Conservation (phyloP, 2,113 vertebrate species). For the Cinclus mexicanus region DNA sequence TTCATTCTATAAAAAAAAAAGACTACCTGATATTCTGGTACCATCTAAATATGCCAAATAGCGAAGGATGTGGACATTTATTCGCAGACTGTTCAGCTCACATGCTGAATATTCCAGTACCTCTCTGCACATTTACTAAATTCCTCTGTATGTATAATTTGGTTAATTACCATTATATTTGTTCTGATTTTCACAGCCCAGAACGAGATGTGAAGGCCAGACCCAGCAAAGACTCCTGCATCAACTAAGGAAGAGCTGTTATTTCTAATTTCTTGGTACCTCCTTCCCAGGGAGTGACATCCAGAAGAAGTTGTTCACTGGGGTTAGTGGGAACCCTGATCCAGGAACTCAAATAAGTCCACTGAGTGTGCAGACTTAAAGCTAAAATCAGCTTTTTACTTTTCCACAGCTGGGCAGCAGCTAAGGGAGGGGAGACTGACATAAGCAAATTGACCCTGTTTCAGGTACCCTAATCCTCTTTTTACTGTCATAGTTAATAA, state of each 20-base stretch:
- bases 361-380: not conserved
- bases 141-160: not conserved
- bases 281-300: not conserved
- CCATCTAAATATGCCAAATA: not conserved
- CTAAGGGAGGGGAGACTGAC: not conserved
- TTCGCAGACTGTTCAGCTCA: not conserved
- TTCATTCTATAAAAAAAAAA: not conserved
- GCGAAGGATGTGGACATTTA: not conserved
- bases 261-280: not conserved
- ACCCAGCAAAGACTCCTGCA: not conserved
- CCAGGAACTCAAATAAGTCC: not conserved
- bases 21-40: not conserved
- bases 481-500: not conserved
- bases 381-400: not conserved
- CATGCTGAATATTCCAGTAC: not conserved
- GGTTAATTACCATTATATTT: not conserved
- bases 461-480: not conserved
- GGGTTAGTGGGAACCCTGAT: rapidly evolving
- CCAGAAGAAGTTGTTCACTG: not conserved
- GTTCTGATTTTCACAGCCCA: not conserved
- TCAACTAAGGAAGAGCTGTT: not conserved
- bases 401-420: not conserved
- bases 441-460: not conserved
- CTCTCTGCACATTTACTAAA: not conserved
- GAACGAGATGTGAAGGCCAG: not conserved